Evolutionary conservation across 2,113 vertebrate genomes (phyloP).

Genomic region (Psittacula cyanocephala): DNA sequence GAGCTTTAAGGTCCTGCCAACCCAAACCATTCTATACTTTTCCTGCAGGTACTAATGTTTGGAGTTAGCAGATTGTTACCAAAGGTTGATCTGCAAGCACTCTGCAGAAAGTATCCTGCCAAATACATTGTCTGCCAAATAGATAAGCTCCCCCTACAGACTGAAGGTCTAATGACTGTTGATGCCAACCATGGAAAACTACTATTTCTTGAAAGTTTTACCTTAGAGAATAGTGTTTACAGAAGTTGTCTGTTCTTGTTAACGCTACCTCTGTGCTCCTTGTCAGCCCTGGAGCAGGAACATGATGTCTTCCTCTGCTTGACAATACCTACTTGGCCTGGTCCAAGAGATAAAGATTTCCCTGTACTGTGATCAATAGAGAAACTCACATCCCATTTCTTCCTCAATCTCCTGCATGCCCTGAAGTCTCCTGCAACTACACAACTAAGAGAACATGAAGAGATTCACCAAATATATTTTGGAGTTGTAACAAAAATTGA

Average conservation of each 20-base stretch:
- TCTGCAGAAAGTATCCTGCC: not conserved
- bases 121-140: not conserved
- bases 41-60: not conserved
- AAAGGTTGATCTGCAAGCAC: not conserved
- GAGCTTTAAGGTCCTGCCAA: not conserved
- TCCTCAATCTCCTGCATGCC: not conserved
- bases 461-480: not conserved
- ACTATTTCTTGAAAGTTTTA: not conserved
- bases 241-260: not conserved
- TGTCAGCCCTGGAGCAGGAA: not conserved
- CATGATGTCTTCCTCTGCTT: not conserved
- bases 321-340: not conserved
- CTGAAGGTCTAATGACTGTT: not conserved
- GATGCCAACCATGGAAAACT: rapidly evolving
- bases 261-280: not conserved
- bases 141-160: not conserved
- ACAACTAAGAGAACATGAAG: not conserved
- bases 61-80: not conserved
- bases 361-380: not conserved
- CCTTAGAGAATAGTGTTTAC: not conserved
- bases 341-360: not conserved
- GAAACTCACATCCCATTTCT: not conserved
- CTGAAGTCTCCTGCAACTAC: not conserved
- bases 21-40: not conserved
- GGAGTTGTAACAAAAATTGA: not conserved